Evolutionary conservation across 2,888 invertebrate genomes (phyloP).

Genomic region (Eurois occulta): DNA sequence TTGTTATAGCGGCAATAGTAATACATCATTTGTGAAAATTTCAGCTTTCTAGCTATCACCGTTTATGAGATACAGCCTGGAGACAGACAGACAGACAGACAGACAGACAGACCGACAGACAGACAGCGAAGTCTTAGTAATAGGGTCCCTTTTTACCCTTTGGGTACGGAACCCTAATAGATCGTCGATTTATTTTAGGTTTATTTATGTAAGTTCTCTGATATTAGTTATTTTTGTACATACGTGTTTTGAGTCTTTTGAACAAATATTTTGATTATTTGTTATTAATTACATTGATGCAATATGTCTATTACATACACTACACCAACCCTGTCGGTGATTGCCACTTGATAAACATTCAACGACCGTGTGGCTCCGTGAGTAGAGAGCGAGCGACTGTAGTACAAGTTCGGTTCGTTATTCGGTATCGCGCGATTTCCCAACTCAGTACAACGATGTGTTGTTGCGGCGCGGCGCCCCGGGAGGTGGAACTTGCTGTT

Average conservation of each 20-base stretch:
- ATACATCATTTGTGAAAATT: no score
- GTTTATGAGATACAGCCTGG: no score
- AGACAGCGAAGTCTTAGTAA: no score
- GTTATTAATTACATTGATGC: background rate
- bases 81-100: no score
- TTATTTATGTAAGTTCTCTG: background rate
- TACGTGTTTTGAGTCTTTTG: background rate
- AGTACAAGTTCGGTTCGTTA: conserved; percentile 14
- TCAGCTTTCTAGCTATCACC: no score
- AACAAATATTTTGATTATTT: background rate
- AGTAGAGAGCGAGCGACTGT: background rate
- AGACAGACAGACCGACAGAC: no score
- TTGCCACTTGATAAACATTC: background rate
- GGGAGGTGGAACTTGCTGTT: background rate
- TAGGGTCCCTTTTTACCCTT: no score
- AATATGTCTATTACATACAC: background rate
- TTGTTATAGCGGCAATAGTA: no score
- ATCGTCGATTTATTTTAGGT: background rate
- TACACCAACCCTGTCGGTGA: no score
- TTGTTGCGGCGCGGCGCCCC: background rate
- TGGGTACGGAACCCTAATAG: no score
- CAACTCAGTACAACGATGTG: conserved; percentile 11
- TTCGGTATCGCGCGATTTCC: background rate
- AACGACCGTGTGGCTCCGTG: background rate
- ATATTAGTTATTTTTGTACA: background rate